phyloP scores from a whole-genome alignment of 1,140 invertebrate species.

The Heliconius hermathena region DNA sequence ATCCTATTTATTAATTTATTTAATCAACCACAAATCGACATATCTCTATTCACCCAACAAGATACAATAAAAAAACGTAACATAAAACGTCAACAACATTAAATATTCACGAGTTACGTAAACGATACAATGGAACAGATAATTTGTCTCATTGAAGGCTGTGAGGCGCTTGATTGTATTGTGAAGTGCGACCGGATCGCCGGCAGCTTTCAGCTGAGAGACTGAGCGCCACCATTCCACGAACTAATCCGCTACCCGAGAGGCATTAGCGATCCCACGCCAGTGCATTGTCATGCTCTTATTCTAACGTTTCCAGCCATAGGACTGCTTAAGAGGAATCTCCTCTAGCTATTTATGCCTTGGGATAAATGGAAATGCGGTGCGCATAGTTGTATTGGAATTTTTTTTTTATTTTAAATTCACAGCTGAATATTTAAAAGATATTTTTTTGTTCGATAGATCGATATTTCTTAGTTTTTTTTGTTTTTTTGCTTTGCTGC shows the following conservation, averaged over 20 bases:
- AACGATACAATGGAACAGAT: conserved; percentile 15
- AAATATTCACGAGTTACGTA: conserved; percentile 4
- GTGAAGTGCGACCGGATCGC: conserved; percentile 58
- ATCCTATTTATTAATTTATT: too few species aligned
- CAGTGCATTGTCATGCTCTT: conserved; percentile 58
- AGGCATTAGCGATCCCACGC: conserved; percentile 63
- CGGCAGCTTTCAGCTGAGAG: conserved; percentile 61
- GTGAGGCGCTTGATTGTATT: conserved; percentile 56
- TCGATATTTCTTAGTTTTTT: too few species aligned
- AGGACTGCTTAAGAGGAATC: conserved; percentile 39
- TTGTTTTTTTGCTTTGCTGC: too few species aligned
- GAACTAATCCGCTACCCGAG: conserved; percentile 66
- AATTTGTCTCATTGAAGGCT: conserved; percentile 31
- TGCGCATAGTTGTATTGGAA: neutral
- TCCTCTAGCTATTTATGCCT: conserved; percentile 25
- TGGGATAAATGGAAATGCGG: conserved; percentile 13
- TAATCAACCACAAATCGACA: too few species aligned
- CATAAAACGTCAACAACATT: neutral
- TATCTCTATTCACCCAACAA: too few species aligned
- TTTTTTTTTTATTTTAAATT: neutral
- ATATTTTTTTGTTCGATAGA: neutral
- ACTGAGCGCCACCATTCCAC: conserved; percentile 64
- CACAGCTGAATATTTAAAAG: neutral
- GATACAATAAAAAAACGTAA: neutral
- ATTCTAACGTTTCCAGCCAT: conserved; percentile 52